Percentiles rank a stretch among this genome's conserved stretches.
These are phyloP conservation scores for Leptopterna dolabrata DNA, from an alignment of 2,888 invertebrate genomes.

Conservation along the genomic window DNA sequence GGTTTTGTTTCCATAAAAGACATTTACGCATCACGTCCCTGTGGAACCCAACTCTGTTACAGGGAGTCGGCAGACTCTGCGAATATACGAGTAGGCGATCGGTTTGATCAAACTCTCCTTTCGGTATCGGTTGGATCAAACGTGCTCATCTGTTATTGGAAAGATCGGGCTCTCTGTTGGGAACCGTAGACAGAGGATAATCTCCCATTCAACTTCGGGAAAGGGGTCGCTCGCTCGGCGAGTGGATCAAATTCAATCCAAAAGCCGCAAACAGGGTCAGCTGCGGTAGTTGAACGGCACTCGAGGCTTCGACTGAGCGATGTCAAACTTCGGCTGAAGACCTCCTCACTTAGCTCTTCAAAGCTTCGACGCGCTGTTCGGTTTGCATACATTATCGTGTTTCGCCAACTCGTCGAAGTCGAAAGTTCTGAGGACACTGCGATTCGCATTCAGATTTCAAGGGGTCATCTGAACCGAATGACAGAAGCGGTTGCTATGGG, in stretches of 20 bases:
- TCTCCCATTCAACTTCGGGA: not conserved
- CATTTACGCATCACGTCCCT: conserved; percentile 19
- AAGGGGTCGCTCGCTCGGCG: not conserved
- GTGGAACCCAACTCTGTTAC: conserved; percentile 20
- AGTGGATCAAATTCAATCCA: not conserved
- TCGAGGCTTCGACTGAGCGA: not conserved
- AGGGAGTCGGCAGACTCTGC: not conserved
- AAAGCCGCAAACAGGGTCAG: not conserved
- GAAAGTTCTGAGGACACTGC: not conserved
- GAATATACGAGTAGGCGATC: not conserved
- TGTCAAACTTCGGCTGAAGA: not conserved
- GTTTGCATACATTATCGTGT: conserved; percentile 7
- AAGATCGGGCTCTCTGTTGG: not conserved
- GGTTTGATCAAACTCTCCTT: not conserved
- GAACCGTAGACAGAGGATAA: not conserved
- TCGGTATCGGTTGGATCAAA: conserved; percentile 11
- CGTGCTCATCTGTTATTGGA: not conserved
- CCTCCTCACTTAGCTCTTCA: conserved; percentile 11
- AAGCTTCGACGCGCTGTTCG: not conserved
- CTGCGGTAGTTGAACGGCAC: not conserved
- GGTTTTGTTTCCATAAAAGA: conserved; percentile 30
- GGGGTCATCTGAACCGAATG: too few relatives aligned
- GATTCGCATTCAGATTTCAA: too few relatives aligned
- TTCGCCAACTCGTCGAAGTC: not conserved
- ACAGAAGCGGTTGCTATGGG: too few relatives aligned